Base-by-base conservation (phyloP, 2,113 vertebrate genomes). In the Hystrix cristata region DNA sequence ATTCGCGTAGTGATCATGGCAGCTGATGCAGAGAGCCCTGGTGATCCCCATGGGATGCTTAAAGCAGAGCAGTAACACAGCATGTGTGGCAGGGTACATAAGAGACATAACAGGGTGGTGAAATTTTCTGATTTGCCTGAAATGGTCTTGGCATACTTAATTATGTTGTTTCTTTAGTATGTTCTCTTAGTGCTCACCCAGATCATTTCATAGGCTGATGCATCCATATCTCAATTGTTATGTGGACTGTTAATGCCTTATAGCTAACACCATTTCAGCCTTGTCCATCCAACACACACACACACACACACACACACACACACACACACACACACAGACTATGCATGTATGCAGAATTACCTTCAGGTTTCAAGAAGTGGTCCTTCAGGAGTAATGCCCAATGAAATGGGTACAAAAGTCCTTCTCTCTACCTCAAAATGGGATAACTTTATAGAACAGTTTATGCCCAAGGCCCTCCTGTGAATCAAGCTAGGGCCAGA, bases 281-380 rank as follows among this genome's bases (percentile, higher is more conserved):
- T 62, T n/a, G 13, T 2, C 8, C 34, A 0, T 13, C 16, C 11
- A 71, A n/a, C 4, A 80, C 62, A 72, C 0, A 21, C 12, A 7
- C 1, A 46, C 15, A 67, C 16, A 60, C 62, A 34, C 6, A 23
- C 27, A 14, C 15, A 6, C 2, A 34, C 19, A 65, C 29, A 67
- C 59, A 51, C 3, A 16, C 25, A 18, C n/a, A 72, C 69, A 43
- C 69, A 72, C n/a, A 72, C n/a, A 72, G 9, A 12, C 38, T 4
- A 43, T 72, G n/a, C 19, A 43, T 11, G 21, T 72, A 43, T 43
- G 38, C 69, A 23, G n/a, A 19, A 48, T 46, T 59, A 34, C 4
- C 7, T 1, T 89, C 55, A 84, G 19, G 2, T 79, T 67, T 46
- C 34, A 62, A 80, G 38, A 31, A 34, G 12, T 72, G 48, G 29